Base-by-base conservation (phyloP, 2,113 vertebrate genomes). In the Hiodon tergisus region DNA sequence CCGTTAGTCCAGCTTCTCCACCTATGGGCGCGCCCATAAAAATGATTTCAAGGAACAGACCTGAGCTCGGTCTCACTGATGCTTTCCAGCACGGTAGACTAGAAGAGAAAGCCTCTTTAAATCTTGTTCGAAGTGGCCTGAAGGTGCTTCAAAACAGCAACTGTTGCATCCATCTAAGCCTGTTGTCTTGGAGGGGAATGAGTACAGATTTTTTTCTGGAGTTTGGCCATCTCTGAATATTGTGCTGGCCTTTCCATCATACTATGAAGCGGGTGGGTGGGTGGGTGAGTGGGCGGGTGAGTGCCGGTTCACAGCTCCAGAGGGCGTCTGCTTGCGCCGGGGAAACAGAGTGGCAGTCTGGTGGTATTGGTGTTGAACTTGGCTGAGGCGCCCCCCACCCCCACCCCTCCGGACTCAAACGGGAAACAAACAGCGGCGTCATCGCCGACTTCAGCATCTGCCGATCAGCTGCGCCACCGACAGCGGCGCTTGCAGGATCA, bases 391-490 rank as follows among this genome's bases (percentile, higher is more conserved):
- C 31, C 31, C 31, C 31, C 31, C 31, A 31, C 31, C 63, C 4
- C 5, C 57, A 53, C 55, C 16, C 2, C 48, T n/a, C 72, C 31
- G 48, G 14, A n/a, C 16, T 13, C 58, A 51, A 74, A 67, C 4
- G 17, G 13, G 16, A 74, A 74, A 67, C 16, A 66, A 66, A 55
- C 62, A n/a, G 71, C 9, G 9, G n/a, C 48, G 54, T 55, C 53
- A 67, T 67, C 53, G 31, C 48, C 5, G 17, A 17, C 7, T 54
- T 5, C 14, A 67, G 62, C 73, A 74, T 74, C 62, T 67, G 73
- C 48, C 67, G 73, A 57, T 74, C 52, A 74, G 63, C 73, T 74
- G 73, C 53, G 10, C 57, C 50, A 17, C 14, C 13, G 50, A 8
- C 7, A 7, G 6, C 55, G 6, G 70, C 31, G 55, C 57, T 9